phyloP scores from a whole-genome alignment of 2,888 invertebrate genomes.

The Elaeidobius kamerunicus region DNA sequence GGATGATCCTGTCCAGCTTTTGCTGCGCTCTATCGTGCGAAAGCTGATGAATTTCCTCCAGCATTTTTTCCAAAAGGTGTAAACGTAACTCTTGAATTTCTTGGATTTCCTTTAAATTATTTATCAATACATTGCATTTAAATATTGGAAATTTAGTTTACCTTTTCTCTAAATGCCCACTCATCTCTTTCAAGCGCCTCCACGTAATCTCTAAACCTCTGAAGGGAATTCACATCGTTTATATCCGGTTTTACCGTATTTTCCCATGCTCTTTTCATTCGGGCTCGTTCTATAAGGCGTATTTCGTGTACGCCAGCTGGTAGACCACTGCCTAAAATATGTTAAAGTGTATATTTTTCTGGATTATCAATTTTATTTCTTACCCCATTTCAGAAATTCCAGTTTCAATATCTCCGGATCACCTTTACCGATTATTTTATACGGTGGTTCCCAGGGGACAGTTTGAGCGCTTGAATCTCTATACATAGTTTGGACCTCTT shows the following conservation, averaged over 20 bases:
- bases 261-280: slow-evolving; percentile 64
- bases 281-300: slow-evolving; percentile 65
- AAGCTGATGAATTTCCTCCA: slow-evolving; percentile 55
- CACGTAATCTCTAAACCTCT: slow-evolving; percentile 62
- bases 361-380: slow-evolving; percentile 16
- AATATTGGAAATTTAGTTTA: slow-evolving; percentile 38
- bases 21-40: slow-evolving; percentile 49
- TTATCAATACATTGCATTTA: not conserved
- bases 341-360: no score
- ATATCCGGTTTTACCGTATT: slow-evolving; percentile 55
- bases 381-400: slow-evolving; percentile 50
- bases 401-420: slow-evolving; percentile 67
- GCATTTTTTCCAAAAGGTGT: slow-evolving; percentile 64
- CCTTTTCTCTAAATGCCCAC: slow-evolving; percentile 79
- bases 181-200: slow-evolving; percentile 78
- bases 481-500: slow-evolving; percentile 55
- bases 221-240: slow-evolving; percentile 55
- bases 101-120: slow-evolving; percentile 60
- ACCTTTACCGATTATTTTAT: slow-evolving; percentile 49
- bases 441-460: slow-evolving; percentile 70
- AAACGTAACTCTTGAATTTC: slow-evolving; percentile 67
- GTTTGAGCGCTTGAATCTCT: slow-evolving; percentile 78
- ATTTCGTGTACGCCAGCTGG: slow-evolving; percentile 62
- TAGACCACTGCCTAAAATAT: slow-evolving; percentile 53
- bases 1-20: slow-evolving; percentile 55